A percentile compares a stretch with the other conserved stretches of the same genome.
Evolutionary conservation across 2,113 vertebrate genomes (phyloP).

Genomic region (Oxygymnocypris stewartii): DNA sequence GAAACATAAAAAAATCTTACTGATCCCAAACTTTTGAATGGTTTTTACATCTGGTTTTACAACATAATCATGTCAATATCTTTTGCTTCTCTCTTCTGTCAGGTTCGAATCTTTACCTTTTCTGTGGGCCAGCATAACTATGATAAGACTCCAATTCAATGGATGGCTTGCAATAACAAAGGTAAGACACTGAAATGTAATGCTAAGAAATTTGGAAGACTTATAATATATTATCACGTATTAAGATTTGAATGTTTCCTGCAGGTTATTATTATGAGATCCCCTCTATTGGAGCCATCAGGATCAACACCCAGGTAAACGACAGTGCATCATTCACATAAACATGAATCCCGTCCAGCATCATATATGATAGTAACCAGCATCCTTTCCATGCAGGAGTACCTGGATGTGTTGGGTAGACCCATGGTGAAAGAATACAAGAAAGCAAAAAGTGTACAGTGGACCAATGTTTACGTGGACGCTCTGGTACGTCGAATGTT

Average conservation of each 20-base stretch:
- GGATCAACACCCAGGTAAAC: constrained; percentile 93
- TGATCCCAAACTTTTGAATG: too few relatives aligned
- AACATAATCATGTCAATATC: too few relatives aligned
- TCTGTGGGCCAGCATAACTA: constrained; percentile 98
- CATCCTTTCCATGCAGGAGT: constrained; percentile 79
- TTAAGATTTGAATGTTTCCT: constrained; percentile 51
- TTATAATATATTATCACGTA: neutral
- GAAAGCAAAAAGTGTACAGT: constrained; percentile 90
- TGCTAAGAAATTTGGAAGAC: neutral
- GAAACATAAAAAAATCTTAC: too few relatives aligned
- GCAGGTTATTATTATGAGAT: constrained; percentile 98
- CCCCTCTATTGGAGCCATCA: constrained; percentile 94
- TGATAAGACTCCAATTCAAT: constrained; percentile 95
- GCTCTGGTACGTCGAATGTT: constrained; percentile 82
- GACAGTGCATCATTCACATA: neutral
- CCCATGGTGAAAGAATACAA: constrained; percentile 91
- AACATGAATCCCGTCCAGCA: neutral
- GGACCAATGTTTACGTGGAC: constrained; percentile 97
- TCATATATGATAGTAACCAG: neutral
- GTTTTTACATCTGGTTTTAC: too few relatives aligned
- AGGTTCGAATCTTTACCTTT: constrained; percentile 98
- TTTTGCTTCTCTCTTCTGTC: neutral
- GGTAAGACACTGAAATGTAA: constrained; percentile 69
- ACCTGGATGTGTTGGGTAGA: constrained; percentile 94
- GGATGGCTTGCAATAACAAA: constrained; percentile 98